These are phyloP conservation scores for Spicauda simplicius DNA, from an alignment of 2,888 invertebrate genomes.

Conservation along the genomic window DNA sequence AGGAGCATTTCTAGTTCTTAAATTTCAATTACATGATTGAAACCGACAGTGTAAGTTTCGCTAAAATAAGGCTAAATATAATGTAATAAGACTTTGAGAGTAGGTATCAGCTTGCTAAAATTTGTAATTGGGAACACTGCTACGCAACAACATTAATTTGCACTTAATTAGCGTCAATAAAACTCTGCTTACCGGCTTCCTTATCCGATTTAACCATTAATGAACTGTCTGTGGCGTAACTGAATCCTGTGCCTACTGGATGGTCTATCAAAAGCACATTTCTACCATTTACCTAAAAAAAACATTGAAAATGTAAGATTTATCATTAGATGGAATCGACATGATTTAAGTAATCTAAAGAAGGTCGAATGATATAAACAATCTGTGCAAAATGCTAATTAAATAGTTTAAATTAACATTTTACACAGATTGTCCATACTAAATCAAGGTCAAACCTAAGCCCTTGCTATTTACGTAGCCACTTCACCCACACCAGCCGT, in stretches of 20 bases:
- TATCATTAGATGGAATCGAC: not conserved
- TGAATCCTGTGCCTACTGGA: constrained; percentile 95
- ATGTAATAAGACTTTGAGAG: not conserved
- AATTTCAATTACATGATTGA: not conserved
- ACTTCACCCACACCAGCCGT: constrained; percentile 1
- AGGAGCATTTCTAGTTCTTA: not conserved
- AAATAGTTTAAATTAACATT: not conserved
- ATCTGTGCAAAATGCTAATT: not conserved
- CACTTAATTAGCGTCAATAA: constrained; percentile 9
- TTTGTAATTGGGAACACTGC: constrained; percentile 7
- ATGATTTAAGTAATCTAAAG: not conserved
- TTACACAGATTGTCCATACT: not conserved
- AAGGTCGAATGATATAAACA: not conserved
- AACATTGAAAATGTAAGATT: not conserved
- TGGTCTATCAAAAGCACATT: constrained; percentile 95
- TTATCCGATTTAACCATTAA: constrained; percentile 64
- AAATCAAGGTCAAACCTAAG: not conserved
- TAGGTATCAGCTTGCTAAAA: constrained; percentile 14
- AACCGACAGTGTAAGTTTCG: not conserved
- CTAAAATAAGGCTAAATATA: not conserved
- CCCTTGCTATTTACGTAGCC: constrained; percentile 2
- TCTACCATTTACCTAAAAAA: constrained; percentile 87
- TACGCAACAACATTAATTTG: constrained; percentile 8
- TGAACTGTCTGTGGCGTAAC: constrained; percentile 86
- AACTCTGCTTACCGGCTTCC: constrained; percentile 65